Evolutionary conservation across 2,888 invertebrate species (phyloP), one percentile per base, ranked within the genome.

Genomic region (Temnothorax unifasciatus): DNA sequence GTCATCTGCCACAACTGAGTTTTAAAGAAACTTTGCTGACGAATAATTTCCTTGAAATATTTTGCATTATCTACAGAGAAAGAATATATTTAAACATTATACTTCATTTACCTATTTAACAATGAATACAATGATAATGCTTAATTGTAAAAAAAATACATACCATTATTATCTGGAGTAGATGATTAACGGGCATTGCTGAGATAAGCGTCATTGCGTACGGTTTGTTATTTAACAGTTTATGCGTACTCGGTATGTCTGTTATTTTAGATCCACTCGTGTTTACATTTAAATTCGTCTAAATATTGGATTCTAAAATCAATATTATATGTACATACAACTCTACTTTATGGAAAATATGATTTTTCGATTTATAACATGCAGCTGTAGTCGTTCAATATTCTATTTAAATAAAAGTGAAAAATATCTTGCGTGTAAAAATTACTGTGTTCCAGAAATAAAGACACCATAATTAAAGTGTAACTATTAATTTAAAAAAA

Each of bases 1-100:
- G 41, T 41, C 41, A 63, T 63, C 34, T 63, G 63, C 38, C 63
- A 63, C n/a, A 63, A 63, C 3, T 63, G 38, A 2, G 63, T 38
- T n/a, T 41, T 63, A 38, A 63, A 63, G 2, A 11, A 41, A 41
- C 38, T 38, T 63, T 63, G 63, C n/a, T 63, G 63, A 1, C 63
- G 38, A 41, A 63, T 41, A n/a, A 63, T 63, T 63, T 63, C n/a
- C 2, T 63, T 41, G 2, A 63, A 41, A 38, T 38, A 63, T 63
- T 63, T 34, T 18, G 8, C 2, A 63, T n/a, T 63, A 41, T 63
- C n/a, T 63, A 47, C 3, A 34, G 44, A 6, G 0, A 6, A 50
- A 50, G 3, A 50, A 50, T 50, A 6, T 50, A 13, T 47, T 8
- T 47, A 8, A 47, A 41, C 1, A 41, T 41, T 41, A 41, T 41